These are phyloP conservation scores for Gobio gobio DNA, from an alignment of 2,113 vertebrate genomes.

Conservation along the genomic window DNA sequence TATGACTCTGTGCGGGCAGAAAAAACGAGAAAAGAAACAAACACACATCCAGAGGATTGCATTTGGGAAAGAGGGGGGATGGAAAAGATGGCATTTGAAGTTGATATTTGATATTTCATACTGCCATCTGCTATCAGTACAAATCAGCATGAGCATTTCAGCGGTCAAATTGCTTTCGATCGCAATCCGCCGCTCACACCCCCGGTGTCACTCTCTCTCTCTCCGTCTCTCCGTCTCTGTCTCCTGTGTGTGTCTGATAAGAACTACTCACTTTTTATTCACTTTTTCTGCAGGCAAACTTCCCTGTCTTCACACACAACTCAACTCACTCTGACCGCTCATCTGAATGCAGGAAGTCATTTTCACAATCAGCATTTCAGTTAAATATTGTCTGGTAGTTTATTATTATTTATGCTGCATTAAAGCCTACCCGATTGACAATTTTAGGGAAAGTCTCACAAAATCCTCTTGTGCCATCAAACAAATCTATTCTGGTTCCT, in stretches of 20 bases:
- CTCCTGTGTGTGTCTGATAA: constrained; percentile 60
- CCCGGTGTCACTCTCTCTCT: constrained; percentile 25
- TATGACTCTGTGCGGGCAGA: constrained; percentile 39
- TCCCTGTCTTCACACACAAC: constrained; percentile 39
- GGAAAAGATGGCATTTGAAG: constrained; percentile 26
- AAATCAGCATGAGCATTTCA: constrained; percentile 56
- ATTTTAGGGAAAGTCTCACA: neutral
- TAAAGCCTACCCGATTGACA: neutral
- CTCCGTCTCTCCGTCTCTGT: constrained; percentile 40
- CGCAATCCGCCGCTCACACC: constrained; percentile 48
- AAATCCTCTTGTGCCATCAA: neutral
- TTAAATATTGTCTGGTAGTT: neutral
- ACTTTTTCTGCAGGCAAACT: constrained; percentile 63
- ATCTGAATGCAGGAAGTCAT: neutral
- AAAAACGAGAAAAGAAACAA: constrained; percentile 15
- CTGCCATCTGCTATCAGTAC: constrained; percentile 52
- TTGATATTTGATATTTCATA: constrained; percentile 59
- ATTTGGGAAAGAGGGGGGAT: neutral
- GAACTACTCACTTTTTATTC: constrained; percentile 59
- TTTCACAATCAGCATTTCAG: neutral
- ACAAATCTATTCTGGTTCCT: neutral
- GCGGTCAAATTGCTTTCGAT: constrained; percentile 60
- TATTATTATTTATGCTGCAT: neutral
- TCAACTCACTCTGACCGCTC: neutral
- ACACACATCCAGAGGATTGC: constrained; percentile 23